Evolutionary conservation across 2,888 invertebrate genomes (phyloP).

Genomic region (Parnassius orleans): DNA sequence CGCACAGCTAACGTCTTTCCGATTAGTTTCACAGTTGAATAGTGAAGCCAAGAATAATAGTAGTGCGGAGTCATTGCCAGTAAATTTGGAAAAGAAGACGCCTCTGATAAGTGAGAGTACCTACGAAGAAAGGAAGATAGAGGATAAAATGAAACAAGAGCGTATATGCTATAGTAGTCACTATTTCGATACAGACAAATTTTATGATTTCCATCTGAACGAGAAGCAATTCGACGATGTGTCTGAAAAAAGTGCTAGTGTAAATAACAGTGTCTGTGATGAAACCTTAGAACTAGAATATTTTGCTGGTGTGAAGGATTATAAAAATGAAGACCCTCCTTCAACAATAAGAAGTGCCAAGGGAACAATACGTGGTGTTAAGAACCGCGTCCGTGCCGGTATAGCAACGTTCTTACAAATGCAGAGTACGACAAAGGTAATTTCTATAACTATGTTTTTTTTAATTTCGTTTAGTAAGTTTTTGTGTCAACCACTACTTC

Average conservation of each 20-base stretch:
- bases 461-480: constrained; percentile 45
- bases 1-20: constrained; percentile 75
- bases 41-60: constrained; percentile 55
- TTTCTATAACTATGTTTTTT: constrained; percentile 54
- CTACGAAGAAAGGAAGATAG: constrained; percentile 83
- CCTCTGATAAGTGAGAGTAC: constrained; percentile 84
- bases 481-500: constrained; percentile 44
- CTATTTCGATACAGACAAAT: constrained; percentile 88
- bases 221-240: constrained; percentile 82
- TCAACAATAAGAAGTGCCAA: constrained; percentile 94
- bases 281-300: constrained; percentile 82
- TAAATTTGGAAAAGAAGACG: constrained; percentile 54
- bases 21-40: constrained; percentile 75
- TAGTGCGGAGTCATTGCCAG: constrained; percentile 52
- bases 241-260: constrained; percentile 70
- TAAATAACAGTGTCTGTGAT: constrained; percentile 66
- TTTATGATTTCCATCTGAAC: constrained; percentile 90
- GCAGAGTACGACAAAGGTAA: constrained; percentile 90
- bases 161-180: constrained; percentile 74
- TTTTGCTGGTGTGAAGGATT: constrained; percentile 90
- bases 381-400: constrained; percentile 95
- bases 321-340: constrained; percentile 82
- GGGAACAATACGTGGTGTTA: constrained; percentile 96
- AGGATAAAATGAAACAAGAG: constrained; percentile 71
- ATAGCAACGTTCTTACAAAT: constrained; percentile 97